phyloP scores from a whole-genome alignment of 2,797 vertebrate genomes.

The Lophius americanus region DNA sequence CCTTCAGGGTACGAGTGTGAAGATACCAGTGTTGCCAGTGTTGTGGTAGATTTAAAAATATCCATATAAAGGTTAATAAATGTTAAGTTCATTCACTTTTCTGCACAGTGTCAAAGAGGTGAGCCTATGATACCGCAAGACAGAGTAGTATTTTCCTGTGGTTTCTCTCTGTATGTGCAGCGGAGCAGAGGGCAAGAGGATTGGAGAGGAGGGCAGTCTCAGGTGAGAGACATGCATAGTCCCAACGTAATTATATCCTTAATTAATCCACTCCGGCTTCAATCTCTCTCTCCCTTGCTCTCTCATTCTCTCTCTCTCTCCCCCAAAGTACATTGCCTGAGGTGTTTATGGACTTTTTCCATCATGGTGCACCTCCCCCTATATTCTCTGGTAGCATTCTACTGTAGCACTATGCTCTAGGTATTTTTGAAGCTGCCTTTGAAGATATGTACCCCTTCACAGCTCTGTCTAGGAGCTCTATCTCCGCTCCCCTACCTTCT shows the following conservation, averaged over 20 bases:
- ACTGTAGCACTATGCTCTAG: constrained; percentile 60
- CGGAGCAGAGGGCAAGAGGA: constrained; percentile 68
- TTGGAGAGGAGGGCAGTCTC: constrained; percentile 70
- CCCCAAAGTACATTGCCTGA: constrained; percentile 53
- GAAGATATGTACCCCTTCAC: constrained; percentile 73
- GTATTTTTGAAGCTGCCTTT: constrained; percentile 75
- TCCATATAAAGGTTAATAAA: constrained; percentile 37
- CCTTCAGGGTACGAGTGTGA: constrained; percentile 8
- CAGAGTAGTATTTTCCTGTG: constrained; percentile 64
- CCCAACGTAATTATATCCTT: constrained; percentile 83
- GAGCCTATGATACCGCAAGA: constrained; percentile 56
- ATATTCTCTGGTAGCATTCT: constrained; percentile 65
- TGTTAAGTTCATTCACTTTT: constrained; percentile 38
- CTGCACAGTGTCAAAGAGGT: constrained; percentile 45
- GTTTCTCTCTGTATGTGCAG: constrained; percentile 67
- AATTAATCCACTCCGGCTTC: constrained; percentile 82
- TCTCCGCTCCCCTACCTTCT: constrained; percentile 8
- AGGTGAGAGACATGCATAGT: constrained; percentile 78
- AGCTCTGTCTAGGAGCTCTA: constrained; percentile 56
- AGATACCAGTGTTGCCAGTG: background rate
- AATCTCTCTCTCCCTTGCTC: constrained; percentile 20
- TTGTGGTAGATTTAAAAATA: constrained; percentile 8
- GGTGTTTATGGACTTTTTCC: constrained; percentile 67
- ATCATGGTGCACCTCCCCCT: constrained; percentile 43
- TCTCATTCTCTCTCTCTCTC: constrained; percentile 12